A percentile compares a stretch with the other conserved stretches of the same genome.
Conservation (phyloP, 2,797 vertebrate genomes). For the Diglossa cyanea region DNA sequence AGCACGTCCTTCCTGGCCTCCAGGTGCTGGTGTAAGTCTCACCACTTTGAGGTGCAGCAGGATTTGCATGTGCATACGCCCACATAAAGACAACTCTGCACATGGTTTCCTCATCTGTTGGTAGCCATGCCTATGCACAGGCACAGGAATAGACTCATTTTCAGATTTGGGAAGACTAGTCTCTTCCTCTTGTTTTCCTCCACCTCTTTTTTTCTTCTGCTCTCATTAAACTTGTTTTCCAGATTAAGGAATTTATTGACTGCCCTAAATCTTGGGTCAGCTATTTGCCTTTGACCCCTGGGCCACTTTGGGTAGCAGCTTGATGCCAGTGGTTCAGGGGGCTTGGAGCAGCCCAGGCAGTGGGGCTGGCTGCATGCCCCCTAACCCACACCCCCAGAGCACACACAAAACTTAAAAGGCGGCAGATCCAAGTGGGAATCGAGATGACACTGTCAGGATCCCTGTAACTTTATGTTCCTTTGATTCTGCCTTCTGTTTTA, state of each 20-base stretch:
- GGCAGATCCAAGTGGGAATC: neutral
- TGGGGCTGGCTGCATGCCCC: fast-evolving
- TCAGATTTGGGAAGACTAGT: neutral
- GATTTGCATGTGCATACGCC: fast-evolving
- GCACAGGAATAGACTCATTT: neutral
- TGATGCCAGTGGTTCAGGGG: neutral
- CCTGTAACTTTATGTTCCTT: constrained; percentile 47
- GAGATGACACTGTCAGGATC: neutral
- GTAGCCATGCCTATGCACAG: fast-evolving
- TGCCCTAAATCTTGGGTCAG: neutral
- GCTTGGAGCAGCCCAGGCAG: neutral
- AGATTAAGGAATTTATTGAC: neutral
- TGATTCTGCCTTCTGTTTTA: constrained; percentile 47
- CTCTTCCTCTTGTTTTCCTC: neutral
- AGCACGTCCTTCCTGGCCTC: neutral
- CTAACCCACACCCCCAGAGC: fast-evolving
- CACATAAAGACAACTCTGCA: fast-evolving
- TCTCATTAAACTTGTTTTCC: neutral
- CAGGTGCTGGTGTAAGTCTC: neutral
- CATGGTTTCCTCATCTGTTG: neutral
- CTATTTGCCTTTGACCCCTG: neutral
- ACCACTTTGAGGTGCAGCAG: fast-evolving
- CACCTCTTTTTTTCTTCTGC: neutral
- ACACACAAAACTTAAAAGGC: neutral
- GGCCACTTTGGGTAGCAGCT: neutral